Base-by-base conservation (phyloP, 2,797 vertebrate genomes). In the Ataeniobius toweri region DNA sequence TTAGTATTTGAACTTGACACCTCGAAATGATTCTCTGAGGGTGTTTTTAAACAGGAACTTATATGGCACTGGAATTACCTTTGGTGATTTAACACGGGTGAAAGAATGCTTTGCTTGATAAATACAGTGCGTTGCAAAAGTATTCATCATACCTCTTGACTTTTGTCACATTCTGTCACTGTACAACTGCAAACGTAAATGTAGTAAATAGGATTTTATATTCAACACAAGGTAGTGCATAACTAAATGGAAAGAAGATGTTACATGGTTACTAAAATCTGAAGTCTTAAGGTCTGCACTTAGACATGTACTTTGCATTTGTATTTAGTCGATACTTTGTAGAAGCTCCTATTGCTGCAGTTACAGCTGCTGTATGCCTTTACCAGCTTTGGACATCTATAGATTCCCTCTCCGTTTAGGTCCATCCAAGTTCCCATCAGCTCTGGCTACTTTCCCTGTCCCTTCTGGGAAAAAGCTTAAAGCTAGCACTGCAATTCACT, bases 31-130 rank as follows among this genome's bases (percentile, higher is more conserved):
- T 71, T 82, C 61, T 85, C 24, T 53, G 28, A 31, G 75, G 41
- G 69, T 55, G 65, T 77, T 79, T 75, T 70, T 39, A 79, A 78
- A 63, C 67, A 14, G 22, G 41, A 24, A 18, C 67, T 51, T 73
- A 67, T 77, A 55, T 76, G 3, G 0, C 50, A 51, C 12, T 71
- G 41, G 67, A 65, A 74, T 70, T 78, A 61, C 78, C 56, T 86
- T 73, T 84, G 58, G 46, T 3, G 24, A 68, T 82, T 67, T 59
- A 59, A 77, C 73, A 31, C 14, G 67, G 26, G 67, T 55, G 14
- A 13, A 81, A 75, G 59, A 73, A 12, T 77, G 13, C 71, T 85
- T 76, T 73, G 20, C 89, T 84, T 86, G 76, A 80, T 89, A 72
- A 85, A 88, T 86, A n/a, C 41, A 68, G 10, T 13, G 65, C 22